phyloP scores from a whole-genome alignment of 1,140 invertebrate species.

The Belonocnema kinseyi region DNA sequence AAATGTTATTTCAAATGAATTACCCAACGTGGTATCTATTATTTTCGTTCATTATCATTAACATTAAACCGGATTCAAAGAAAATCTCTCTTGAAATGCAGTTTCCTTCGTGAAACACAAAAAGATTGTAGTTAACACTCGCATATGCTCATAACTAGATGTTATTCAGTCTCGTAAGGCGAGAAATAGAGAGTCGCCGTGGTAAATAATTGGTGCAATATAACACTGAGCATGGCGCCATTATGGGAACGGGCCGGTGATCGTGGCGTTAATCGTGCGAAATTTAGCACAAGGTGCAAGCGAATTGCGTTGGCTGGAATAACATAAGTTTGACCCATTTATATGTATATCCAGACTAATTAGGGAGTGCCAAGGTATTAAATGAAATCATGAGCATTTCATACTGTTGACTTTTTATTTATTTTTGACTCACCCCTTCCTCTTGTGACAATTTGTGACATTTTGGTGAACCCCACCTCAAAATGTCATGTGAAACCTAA shows the following conservation, averaged over 20 bases:
- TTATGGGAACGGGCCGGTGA: conserved; percentile 47
- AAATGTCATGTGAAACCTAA: no score
- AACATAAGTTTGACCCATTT: conserved; percentile 24
- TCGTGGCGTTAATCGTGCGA: conserved; percentile 46
- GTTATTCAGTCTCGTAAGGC: conserved; percentile 39
- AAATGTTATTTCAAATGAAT: no score
- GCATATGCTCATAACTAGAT: conserved; percentile 38
- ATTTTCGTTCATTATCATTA: no score
- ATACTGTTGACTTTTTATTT: no score
- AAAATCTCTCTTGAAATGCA: no score
- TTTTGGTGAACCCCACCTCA: no score
- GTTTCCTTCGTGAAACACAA: neutral
- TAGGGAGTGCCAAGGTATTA: no score
- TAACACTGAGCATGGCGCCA: conserved; percentile 46
- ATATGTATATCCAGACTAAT: neutral
- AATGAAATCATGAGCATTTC: no score
- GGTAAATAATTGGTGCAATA: conserved; percentile 51
- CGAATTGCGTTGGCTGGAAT: conserved; percentile 27
- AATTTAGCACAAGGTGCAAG: conserved; percentile 39
- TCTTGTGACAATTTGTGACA: no score
- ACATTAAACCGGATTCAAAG: no score
- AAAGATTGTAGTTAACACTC: neutral
- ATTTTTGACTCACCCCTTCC: no score
- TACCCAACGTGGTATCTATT: no score
- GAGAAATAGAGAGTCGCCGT: conserved; percentile 48